These are phyloP conservation scores for Lucilia cuprina DNA, from an alignment of 1,140 invertebrate species.

Conservation along the genomic window DNA sequence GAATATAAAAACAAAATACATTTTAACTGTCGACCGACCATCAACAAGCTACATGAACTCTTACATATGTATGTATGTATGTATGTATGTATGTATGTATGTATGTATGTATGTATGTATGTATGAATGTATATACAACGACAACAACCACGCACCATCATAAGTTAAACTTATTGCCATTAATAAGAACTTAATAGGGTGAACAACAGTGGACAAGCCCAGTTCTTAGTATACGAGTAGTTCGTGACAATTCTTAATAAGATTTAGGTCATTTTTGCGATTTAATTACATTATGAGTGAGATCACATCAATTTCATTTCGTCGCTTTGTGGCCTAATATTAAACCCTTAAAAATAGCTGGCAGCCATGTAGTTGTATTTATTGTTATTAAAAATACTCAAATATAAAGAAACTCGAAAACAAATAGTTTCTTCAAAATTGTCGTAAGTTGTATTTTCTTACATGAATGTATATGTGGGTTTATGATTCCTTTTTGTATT, in stretches of 20 bases:
- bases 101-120: not conserved
- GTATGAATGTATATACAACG: not conserved
- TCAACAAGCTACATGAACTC: not conserved
- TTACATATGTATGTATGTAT: too few relatives aligned
- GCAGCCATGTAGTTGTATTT: not conserved
- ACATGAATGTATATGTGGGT: too few relatives aligned
- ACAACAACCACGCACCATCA: not conserved
- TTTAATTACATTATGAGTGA: slow-evolving; percentile 30
- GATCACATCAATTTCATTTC: slow-evolving; percentile 4
- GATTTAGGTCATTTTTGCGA: slow-evolving; percentile 33
- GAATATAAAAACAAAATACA: too few relatives aligned
- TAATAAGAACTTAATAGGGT: slow-evolving; percentile 31
- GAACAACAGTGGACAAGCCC: slow-evolving; percentile 12
- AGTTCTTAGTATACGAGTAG: not conserved
- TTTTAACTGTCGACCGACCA: not conserved
- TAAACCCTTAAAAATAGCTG: not conserved
- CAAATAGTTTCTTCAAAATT: not conserved
- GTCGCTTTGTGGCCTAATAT: not conserved
- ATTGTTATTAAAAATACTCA: not conserved
- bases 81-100: too few relatives aligned
- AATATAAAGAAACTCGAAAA: not conserved
- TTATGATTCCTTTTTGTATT: too few relatives aligned
- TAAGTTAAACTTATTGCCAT: slow-evolving; percentile 15
- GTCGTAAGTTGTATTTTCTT: too few relatives aligned
- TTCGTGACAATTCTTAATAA: slow-evolving; percentile 34